Evolutionary conservation across 2,113 vertebrate species (phyloP), one percentile per base, ranked within the genome.

Genomic region (Capreolus pygargus): DNA sequence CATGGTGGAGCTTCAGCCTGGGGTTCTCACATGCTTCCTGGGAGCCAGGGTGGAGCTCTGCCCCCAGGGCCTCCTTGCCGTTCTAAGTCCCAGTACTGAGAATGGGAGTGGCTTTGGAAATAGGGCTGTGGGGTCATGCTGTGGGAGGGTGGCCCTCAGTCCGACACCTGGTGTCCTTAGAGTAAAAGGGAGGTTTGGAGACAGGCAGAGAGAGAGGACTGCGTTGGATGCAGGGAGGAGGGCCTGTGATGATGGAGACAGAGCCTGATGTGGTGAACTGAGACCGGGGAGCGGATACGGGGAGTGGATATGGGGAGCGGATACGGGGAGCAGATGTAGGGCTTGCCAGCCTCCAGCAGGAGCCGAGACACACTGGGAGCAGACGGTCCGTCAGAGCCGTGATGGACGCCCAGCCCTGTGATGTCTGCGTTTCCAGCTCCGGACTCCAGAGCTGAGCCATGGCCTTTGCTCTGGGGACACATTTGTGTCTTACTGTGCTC

Each of bases 301-400:
- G 61, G 61, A n/a, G 33, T 3, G 7, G 61, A 17, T n/a, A 8
- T 0, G 16, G 61, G 61, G 33, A 19, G 17, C 4, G 0, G 25
- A 45, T 4, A 9, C 1, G 9, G 15, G 30, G 61, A 19, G 17
- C 4, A 0, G 25, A 45, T 15, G 5, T 1, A 45, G 74, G 5
- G 76, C 76, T 47, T 30, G 27, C 43, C 43, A 5, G 43, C 76
- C 43, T 2, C 45, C 43, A 3, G 45, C 45, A 33, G 78, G 45
- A 23, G 79, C 50, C 1, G 3, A 33, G 50, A 33, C 9, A 67
- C 33, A 0, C 28, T 81, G 28, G 47, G 47, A 33, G 28, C 78
- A 21, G 78, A 21, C 0, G 9, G 30, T 13, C 36, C 8, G 6
- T 30, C 36, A 28, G 74, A 47, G 54, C 74, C 0, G 4, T 1